phyloP scores from a whole-genome alignment of 2,888 invertebrate genomes.

The Phalera bucephala region DNA sequence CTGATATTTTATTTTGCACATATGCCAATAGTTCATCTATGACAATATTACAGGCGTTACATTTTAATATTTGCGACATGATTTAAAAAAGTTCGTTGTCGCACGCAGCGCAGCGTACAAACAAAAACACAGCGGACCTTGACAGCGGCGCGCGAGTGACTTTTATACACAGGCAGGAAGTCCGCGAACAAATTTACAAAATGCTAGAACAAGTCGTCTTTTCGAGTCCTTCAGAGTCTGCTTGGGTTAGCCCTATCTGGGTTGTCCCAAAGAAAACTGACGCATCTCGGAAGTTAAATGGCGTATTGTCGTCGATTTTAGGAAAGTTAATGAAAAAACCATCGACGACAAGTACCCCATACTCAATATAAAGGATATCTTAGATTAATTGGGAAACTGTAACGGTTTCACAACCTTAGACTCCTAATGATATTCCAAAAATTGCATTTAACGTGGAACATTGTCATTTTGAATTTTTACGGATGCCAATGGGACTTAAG shows the following conservation, averaged over 20 bases:
- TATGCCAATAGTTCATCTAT: too few relatives aligned
- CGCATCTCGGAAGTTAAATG: neutral
- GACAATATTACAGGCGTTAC: too few relatives aligned
- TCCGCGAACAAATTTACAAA: neutral
- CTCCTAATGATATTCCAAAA: neutral
- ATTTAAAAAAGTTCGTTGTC: slow-evolving; percentile 18
- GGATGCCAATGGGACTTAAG: neutral
- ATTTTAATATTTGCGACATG: too few relatives aligned
- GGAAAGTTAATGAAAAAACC: neutral
- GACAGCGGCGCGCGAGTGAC: too few relatives aligned
- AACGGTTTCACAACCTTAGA: neutral
- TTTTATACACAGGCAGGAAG: neutral
- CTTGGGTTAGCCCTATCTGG: neutral
- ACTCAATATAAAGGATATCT: neutral
- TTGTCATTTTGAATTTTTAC: neutral
- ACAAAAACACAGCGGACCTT: too few relatives aligned
- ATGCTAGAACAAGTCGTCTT: neutral
- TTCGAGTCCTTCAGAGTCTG: neutral
- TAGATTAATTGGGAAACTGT: neutral
- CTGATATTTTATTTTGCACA: too few relatives aligned
- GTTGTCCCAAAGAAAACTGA: neutral
- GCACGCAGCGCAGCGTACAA: neutral
- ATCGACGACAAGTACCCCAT: neutral
- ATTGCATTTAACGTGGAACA: neutral
- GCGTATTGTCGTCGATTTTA: neutral